A percentile compares a stretch with the other conserved stretches of the same genome.
Conservation (phyloP, 1,140 invertebrate species). For the Drosophila pseudoananassae region DNA sequence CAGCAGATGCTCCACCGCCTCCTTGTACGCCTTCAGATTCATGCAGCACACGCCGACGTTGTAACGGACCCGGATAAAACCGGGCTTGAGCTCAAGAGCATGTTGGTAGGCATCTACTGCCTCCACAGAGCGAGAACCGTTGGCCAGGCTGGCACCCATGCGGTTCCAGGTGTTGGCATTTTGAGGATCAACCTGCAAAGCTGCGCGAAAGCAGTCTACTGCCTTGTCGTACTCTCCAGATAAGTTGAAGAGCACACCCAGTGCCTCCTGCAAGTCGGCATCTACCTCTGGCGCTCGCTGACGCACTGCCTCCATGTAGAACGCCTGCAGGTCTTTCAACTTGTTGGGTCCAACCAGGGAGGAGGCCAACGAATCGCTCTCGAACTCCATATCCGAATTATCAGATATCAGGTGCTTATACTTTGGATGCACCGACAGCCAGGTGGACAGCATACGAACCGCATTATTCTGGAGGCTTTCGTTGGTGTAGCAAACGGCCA, state of each 20-base stretch:
- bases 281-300: conserved; percentile 91
- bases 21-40: conserved; percentile 96
- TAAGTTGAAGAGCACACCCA: conserved; percentile 98
- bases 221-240: conserved; percentile 98
- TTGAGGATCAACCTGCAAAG: conserved; percentile 92
- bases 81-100: conserved; percentile 95
- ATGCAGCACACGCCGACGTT: conserved; percentile 99
- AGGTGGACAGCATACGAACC: conserved; percentile 89
- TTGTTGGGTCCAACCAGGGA: conserved; percentile 72
- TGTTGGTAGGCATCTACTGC: conserved; percentile 97
- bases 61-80: conserved; percentile 98
- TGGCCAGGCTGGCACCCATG: conserved; percentile 97
- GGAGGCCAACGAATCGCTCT: conserved; percentile 48
- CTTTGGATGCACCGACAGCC: conserved; percentile 94
- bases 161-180: conserved; percentile 99
- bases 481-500: conserved; percentile 98
- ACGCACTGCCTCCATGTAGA: conserved; percentile 94
- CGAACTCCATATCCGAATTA: conserved; percentile 69
- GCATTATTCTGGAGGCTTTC: conserved; percentile 93
- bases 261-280: conserved; percentile 97
- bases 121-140: conserved; percentile 96
- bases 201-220: conserved; percentile 97
- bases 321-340: conserved; percentile 89
- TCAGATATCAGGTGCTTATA: conserved; percentile 90
- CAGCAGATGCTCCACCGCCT: conserved; percentile 98